Evolutionary conservation across 1,140 invertebrate genomes (phyloP).

Genomic region (Alviniconcha marisindica): DNA sequence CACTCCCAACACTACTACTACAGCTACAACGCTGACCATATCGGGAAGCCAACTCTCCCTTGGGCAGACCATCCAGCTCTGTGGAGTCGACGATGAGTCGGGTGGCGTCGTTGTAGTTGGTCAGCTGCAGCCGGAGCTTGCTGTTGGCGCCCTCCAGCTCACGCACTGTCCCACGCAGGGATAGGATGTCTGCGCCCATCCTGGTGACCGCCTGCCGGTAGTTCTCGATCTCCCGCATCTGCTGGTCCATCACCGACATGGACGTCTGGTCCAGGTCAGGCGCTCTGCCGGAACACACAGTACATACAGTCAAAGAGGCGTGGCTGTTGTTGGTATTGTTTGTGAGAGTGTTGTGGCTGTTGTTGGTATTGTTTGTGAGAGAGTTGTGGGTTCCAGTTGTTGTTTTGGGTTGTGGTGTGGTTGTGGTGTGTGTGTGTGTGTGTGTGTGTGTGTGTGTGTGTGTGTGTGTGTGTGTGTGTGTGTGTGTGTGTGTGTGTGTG

Average conservation of each 20-base stretch:
- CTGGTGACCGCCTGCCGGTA: slow-evolving; percentile 70
- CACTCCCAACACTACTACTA: no score
- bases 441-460: no score
- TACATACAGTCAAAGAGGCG: no score
- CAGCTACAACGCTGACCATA: slow-evolving; percentile 71
- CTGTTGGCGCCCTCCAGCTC: slow-evolving; percentile 69
- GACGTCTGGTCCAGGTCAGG: slow-evolving; percentile 58
- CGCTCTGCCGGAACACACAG: no score
- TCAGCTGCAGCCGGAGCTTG: slow-evolving; percentile 63
- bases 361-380: no score
- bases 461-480: no score
- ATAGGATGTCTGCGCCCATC: slow-evolving; percentile 74
- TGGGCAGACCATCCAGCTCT: slow-evolving; percentile 69
- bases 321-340: no score
- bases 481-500: no score
- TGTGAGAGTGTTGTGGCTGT: no score
- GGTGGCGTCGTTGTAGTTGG: slow-evolving; percentile 68
- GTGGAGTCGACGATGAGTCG: slow-evolving; percentile 69
- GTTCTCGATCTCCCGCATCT: slow-evolving; percentile 71
- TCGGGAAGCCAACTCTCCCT: slow-evolving; percentile 68
- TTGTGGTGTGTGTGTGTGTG: no score
- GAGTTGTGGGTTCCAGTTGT: no score
- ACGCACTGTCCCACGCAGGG: slow-evolving; percentile 61
- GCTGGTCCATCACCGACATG: slow-evolving; percentile 66
- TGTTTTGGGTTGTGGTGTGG: no score